Evolutionary conservation across 2,797 vertebrate genomes (phyloP).

Genomic region (Phoeniculus purpureus): DNA sequence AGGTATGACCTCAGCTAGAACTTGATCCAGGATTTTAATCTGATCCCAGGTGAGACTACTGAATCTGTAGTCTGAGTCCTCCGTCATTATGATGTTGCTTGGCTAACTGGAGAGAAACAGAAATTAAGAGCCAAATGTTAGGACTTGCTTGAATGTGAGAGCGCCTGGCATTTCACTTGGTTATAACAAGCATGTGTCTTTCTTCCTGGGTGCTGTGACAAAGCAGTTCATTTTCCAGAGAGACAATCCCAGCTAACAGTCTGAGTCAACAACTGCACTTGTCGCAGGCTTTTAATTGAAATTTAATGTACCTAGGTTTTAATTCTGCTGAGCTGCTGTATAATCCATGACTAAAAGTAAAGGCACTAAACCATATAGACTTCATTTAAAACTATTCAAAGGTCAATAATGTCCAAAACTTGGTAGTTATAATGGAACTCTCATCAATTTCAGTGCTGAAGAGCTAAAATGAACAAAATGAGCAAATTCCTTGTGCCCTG

Average conservation of each 20-base stretch:
- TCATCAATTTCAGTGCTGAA: neutral
- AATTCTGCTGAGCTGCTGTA: conserved; percentile 35
- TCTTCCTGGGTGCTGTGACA: neutral
- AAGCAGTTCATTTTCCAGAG: neutral
- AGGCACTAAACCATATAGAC: conserved; percentile 9
- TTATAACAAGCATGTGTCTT: neutral
- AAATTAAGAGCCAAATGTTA: conserved; percentile 22
- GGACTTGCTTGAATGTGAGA: neutral
- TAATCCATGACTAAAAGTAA: conserved; percentile 42
- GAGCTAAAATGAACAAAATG: neutral
- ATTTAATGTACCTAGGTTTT: conserved; percentile 46
- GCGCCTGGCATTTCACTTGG: neutral
- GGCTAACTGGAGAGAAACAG: conserved; percentile 60
- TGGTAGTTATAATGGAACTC: neutral
- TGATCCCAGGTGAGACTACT: conserved; percentile 92
- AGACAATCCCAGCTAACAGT: neutral
- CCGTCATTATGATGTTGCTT: conserved; percentile 83
- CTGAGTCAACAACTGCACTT: conserved; percentile 58
- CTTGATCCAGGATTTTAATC: conserved; percentile 90
- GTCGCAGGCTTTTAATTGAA: conserved; percentile 56
- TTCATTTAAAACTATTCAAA: neutral
- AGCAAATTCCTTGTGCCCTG: neutral
- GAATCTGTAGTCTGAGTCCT: conserved; percentile 86
- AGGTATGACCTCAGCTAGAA: conserved; percentile 90
- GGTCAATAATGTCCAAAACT: neutral